Base-by-base conservation (phyloP, 2,113 vertebrate species). In the Malurus alboscapulatus region DNA sequence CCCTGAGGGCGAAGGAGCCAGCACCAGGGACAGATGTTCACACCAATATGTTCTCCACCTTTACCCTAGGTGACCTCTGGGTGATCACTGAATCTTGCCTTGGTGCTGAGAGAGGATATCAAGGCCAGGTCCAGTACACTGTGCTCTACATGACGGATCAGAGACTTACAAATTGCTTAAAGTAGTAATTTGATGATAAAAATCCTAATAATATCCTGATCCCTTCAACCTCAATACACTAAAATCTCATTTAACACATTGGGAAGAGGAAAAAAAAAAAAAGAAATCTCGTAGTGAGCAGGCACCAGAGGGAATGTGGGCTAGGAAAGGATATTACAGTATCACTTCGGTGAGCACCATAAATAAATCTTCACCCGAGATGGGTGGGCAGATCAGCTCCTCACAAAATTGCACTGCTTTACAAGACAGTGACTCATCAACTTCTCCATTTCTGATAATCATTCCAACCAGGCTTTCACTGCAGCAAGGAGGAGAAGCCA, bases 121-220 rank as follows among this genome's bases (percentile, higher is more conserved):
- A 80, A 71, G 92, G 82, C 75, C 91, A 87, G 84, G 58, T n/a
- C 57, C 75, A 84, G 86, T 67, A 92, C 73, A 84, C 42, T 78
- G 76, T 89, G 84, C 90, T 92, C 78, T 93, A 87, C 93, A 91
- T 81, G 84, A 92, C 38, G 95, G 93, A 96, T 92, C 85, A 94
- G 59, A 89, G 65, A 69, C 67, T 94, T 96, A 65, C 71, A 94
- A 66, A 88, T 92, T 78, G 82, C 74, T 90, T 95, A 74, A 96
- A 93, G 86, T 87, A 90, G 92, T 92, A 92, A 92, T 96, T 93
- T 88, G 63, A 77, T 87, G 87, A 96, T 94, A 96, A 92, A 95
- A 91, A 66, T 86, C 88, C 82, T 84, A 79, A 91, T 88, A 97
- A 96, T 96, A 92, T 94, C 91, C 91, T 95, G 92, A 76, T 92